phyloP scores from a whole-genome alignment of 2,888 invertebrate species.

The Hemistola chrysoprasaria region DNA sequence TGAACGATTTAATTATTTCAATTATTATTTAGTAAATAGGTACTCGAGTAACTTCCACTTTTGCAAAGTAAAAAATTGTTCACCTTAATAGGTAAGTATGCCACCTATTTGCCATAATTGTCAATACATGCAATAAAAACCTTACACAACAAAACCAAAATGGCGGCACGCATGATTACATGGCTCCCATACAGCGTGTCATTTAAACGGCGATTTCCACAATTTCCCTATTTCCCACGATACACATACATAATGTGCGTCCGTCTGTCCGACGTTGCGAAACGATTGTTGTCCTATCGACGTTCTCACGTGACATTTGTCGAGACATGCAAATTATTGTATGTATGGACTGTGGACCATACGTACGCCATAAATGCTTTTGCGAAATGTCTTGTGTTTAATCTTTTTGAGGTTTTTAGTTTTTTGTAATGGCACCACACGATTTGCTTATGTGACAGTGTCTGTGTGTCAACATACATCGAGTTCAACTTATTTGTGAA shows the following conservation, averaged over 20 bases:
- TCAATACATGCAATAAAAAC: constrained; percentile 4
- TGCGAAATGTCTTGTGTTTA: constrained; percentile 25
- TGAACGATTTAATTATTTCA: no score
- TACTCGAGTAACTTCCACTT: no score
- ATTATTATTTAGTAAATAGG: no score
- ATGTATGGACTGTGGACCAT: constrained; percentile 26
- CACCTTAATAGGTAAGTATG: no score
- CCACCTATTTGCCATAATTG: no score
- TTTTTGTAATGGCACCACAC: neutral
- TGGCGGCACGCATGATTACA: constrained; percentile 32
- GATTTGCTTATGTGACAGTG: no score
- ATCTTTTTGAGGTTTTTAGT: constrained; percentile 3
- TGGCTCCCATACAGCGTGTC: constrained; percentile 32
- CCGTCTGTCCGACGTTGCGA: constrained; percentile 34
- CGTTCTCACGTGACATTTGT: constrained; percentile 35
- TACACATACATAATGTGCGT: constrained; percentile 31
- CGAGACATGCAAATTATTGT: constrained; percentile 31
- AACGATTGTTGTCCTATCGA: constrained; percentile 34
- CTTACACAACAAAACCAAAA: constrained; percentile 18
- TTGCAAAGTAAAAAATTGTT: no score
- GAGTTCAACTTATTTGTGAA: no score
- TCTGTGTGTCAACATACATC: no score
- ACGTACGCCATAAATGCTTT: constrained; percentile 19
- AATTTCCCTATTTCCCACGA: constrained; percentile 39
- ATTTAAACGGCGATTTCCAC: constrained; percentile 36